Evolutionary conservation across 2,113 vertebrate genomes (phyloP).

Genomic region (Esox niger): DNA sequence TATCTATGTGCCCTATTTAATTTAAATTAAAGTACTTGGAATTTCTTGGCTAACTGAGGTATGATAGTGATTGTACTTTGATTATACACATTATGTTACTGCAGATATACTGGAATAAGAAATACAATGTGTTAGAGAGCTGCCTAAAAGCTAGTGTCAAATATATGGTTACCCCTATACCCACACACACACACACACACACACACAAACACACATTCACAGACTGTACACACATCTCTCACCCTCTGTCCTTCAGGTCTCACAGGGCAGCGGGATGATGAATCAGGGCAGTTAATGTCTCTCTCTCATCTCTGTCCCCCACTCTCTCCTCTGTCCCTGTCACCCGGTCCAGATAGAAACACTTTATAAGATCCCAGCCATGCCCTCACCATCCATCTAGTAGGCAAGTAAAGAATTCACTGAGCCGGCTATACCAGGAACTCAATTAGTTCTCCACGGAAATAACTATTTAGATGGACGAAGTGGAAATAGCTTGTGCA

Average conservation of each 20-base stretch:
- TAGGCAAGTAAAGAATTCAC: neutral
- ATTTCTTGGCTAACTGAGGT: no score
- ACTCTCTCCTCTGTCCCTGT: neutral
- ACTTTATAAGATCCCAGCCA: neutral
- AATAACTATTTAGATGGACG: neutral
- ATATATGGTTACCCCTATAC: no score
- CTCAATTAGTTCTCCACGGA: neutral
- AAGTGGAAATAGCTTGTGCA: neutral
- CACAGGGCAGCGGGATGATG: neutral
- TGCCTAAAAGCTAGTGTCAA: no score
- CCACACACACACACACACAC: no score
- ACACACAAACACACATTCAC: neutral
- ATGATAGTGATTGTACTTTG: no score
- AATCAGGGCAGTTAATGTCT: conserved; percentile 4
- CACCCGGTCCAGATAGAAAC: neutral
- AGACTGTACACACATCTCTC: neutral
- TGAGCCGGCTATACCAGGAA: neutral
- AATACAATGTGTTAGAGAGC: no score
- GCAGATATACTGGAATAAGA: no score
- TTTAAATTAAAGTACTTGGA: no score
- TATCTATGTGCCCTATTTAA: no score
- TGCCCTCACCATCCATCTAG: neutral
- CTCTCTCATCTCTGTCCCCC: neutral
- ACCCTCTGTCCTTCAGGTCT: neutral
- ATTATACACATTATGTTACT: no score